phyloP scores from a whole-genome alignment of 1,140 invertebrate genomes.

The Wasmannia auropunctata region DNA sequence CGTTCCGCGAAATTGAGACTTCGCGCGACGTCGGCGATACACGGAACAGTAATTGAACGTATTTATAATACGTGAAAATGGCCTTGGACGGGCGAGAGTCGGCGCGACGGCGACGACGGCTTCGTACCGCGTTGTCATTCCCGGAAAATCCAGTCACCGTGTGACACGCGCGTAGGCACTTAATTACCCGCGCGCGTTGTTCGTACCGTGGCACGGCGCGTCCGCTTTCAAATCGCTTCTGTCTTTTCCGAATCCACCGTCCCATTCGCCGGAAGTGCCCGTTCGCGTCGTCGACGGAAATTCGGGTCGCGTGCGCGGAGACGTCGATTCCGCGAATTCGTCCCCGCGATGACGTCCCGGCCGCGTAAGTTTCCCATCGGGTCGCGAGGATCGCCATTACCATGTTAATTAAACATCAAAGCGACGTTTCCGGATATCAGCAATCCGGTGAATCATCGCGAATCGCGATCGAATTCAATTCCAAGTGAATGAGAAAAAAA shows the following conservation, averaged over 20 bases:
- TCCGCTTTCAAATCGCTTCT: neutral
- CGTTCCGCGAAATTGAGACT: slow-evolving; percentile 44
- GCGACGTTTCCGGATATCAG: neutral
- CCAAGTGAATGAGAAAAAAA: neutral
- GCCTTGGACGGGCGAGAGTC: slow-evolving; percentile 7
- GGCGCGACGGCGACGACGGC: neutral
- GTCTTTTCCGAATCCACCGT: neutral
- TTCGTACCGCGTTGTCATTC: slow-evolving; percentile 38
- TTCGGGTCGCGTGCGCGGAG: neutral
- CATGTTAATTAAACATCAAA: slow-evolving; percentile 5
- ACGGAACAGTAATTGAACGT: neutral
- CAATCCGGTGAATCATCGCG: slow-evolving; percentile 15
- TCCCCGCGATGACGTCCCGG: neutral
- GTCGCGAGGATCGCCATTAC: neutral
- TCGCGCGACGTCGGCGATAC: neutral
- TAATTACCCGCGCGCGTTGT: neutral
- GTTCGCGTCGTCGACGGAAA: neutral
- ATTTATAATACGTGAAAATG: slow-evolving; percentile 16
- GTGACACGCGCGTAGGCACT: slow-evolving; percentile 13
- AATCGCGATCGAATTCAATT: neutral
- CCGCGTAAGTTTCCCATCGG: slow-evolving; percentile 7
- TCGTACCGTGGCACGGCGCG: neutral
- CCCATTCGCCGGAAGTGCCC: neutral
- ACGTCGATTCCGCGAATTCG: neutral
- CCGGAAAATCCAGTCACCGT: slow-evolving; percentile 49